Evolutionary conservation across 2,113 vertebrate species (phyloP), one percentile per base, ranked within the genome.

Genomic region (Pelodiscus sinensis): DNA sequence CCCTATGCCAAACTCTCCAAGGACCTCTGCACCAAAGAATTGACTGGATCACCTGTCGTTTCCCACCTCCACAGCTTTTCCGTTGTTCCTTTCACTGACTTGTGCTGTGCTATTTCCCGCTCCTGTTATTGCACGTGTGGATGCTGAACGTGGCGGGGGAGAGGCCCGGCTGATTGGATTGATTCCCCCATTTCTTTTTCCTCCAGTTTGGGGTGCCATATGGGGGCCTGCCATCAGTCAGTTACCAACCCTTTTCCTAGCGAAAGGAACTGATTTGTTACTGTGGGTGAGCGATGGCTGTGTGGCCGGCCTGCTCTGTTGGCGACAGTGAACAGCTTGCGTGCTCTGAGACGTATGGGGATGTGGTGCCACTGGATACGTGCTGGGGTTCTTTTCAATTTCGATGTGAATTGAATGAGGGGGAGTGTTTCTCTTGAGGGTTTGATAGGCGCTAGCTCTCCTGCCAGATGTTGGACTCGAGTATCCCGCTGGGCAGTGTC

Each of bases 391-490:
- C 97, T 98, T 98, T 98, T 98, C 95, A 82, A 97, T 98, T 97
- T 98, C 97, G 97, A 96, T 97, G 97, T 80, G 97, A 98, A 98
- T 96, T 96, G 98, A 98, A 98, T 97, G 97, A 98, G 96, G 96
- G 97, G 97, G 97, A 98, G 98, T 95, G 95, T 98, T 98, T 98
- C 97, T 98, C 97, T 97, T 97, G 97, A 98, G 98, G 97, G 96
- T 98, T 97, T 96, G 96, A 96, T 98, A 96, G 97, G 97, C 95
- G 4, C 96, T 96, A 92, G 57, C 97, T 97, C 94, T 97, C 97
- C 97, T 98, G 98, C 98, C 98, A 98, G 98, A 98, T 98, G 98
- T 97, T 98, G 94, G 96, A 97, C 97, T 98, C 97, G 97, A 98
- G 98, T 97, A 97, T 97, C 97, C 97, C 97, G 97, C 97, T 6